Evolutionary conservation across 2,797 vertebrate genomes (phyloP).

Genomic region (Falco biarmicus): DNA sequence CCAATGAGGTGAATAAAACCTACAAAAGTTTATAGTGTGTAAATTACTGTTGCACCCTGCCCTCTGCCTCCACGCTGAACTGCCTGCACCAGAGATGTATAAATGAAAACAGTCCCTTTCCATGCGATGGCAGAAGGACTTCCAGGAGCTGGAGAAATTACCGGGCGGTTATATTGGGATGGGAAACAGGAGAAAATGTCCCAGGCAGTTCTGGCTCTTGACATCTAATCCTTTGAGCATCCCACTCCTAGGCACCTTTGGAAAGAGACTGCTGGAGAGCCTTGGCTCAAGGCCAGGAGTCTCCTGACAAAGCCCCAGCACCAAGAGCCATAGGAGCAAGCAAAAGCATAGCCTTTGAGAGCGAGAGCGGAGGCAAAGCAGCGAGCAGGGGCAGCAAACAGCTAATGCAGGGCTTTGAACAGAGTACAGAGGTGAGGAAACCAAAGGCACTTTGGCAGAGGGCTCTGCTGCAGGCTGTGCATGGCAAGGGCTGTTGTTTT

Average conservation of each 20-base stretch:
- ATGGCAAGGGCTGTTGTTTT: neutral
- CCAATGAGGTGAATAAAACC: conserved; percentile 76
- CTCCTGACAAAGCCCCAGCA: neutral
- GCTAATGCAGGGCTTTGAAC: neutral
- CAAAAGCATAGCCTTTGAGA: neutral
- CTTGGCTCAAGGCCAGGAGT: neutral
- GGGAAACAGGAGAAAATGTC: neutral
- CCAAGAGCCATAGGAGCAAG: neutral
- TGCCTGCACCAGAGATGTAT: conserved; percentile 35
- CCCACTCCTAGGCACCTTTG: neutral
- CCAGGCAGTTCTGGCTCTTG: neutral
- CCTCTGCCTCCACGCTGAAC: conserved; percentile 52
- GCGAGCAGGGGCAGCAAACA: fast-evolving
- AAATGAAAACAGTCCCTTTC: conserved; percentile 73
- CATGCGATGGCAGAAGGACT: neutral
- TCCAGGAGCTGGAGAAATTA: conserved; percentile 28
- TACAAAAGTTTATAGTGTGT: conserved; percentile 78
- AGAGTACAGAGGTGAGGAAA: neutral
- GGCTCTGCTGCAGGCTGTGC: neutral
- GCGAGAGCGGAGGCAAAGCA: neutral
- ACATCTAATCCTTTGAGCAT: neutral
- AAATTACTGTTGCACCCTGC: conserved; percentile 72
- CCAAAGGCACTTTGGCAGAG: neutral
- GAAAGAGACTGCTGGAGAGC: neutral
- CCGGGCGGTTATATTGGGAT: neutral